Percentiles rank a stretch among this genome's conserved stretches.
These are phyloP conservation scores for Tachypleus tridentatus DNA, from an alignment of 1,140 invertebrate genomes.

Conservation along the genomic window DNA sequence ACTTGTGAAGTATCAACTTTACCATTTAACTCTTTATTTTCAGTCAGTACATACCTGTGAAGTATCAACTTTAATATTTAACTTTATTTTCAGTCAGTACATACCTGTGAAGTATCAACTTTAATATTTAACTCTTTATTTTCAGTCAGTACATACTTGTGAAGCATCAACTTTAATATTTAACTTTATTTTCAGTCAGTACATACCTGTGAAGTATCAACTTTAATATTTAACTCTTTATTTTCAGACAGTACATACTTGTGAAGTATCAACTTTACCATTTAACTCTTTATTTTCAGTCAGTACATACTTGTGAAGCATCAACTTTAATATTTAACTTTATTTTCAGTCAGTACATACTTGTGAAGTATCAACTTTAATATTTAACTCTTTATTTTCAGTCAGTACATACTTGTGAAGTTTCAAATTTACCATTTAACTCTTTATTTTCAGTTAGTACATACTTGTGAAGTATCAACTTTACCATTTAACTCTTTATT, in stretches of 20 bases:
- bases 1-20: no score
- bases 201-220: no score
- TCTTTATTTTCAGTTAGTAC: constrained; percentile 22
- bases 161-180: no score
- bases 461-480: no score
- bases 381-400: constrained; percentile 18
- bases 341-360: constrained; percentile 23
- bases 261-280: no score
- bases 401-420: constrained; percentile 11
- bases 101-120: no score
- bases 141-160: constrained; percentile 19
- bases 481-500: constrained; percentile 5
- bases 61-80: no score
- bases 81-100: constrained; percentile 23
- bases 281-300: constrained; percentile 22
- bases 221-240: neutral
- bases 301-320: neutral
- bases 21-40: constrained; percentile 8
- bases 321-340: neutral
- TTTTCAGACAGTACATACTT: constrained; percentile 20
- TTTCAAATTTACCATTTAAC: neutral
- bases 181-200: constrained; percentile 23
- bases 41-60: constrained; percentile 18
- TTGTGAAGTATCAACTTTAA: no score
- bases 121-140: constrained; percentile 7